Conservation (phyloP, 2,888 invertebrate genomes). For the Lycophotia porphyrea region DNA sequence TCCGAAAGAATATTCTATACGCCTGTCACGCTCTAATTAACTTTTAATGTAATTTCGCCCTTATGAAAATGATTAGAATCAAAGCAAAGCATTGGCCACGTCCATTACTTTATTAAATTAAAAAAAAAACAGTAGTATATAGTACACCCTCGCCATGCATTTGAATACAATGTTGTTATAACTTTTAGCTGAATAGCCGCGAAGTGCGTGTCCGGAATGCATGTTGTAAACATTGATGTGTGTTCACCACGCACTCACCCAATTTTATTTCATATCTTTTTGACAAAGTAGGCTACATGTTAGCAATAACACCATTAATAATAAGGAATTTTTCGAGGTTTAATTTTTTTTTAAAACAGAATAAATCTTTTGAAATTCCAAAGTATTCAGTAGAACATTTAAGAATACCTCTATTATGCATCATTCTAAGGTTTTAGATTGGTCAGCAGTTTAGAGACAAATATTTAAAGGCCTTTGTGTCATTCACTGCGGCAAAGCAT, state of each 20-base stretch:
- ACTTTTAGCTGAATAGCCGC: conserved; percentile 16
- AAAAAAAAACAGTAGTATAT: conserved; percentile 20
- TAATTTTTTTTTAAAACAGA: background rate
- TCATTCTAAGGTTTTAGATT: background rate
- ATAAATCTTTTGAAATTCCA: background rate
- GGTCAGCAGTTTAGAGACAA: background rate
- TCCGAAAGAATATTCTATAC: background rate
- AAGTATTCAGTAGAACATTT: background rate
- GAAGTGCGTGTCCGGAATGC: conserved; percentile 54
- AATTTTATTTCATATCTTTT: conserved; percentile 42
- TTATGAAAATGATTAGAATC: conserved; percentile 3
- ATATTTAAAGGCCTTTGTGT: background rate
- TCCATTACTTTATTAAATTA: conserved; percentile 34
- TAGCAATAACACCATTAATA: conserved; percentile 11
- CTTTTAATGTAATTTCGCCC: background rate
- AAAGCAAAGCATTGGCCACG: conserved; percentile 5
- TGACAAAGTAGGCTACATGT: conserved; percentile 9
- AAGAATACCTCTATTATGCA: background rate
- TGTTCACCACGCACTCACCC: conserved; percentile 45
- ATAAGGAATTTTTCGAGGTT: background rate
- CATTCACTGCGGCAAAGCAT: background rate
- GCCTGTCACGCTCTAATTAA: background rate
- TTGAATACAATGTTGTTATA: conserved; percentile 29
- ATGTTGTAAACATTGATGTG: conserved; percentile 38
- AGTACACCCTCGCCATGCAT: conserved; percentile 13